Evolutionary conservation across 1,140 invertebrate genomes (phyloP).

Genomic region (Nylanderia fulva): DNA sequence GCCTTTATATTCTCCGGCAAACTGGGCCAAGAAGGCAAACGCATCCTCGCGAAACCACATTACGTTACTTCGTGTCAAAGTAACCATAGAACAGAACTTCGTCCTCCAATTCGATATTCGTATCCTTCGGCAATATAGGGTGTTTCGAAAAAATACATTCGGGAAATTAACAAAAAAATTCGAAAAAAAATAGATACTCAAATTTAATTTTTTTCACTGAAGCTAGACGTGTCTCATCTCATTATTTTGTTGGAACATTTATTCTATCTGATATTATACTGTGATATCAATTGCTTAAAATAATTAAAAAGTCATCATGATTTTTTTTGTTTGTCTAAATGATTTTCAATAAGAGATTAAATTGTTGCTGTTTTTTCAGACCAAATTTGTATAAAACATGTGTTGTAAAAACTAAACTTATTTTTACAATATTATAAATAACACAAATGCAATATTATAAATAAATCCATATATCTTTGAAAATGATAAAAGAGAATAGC

Average conservation of each 20-base stretch:
- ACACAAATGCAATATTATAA: too few relatives aligned
- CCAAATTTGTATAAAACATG: neutral
- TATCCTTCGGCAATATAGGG: conserved; percentile 16
- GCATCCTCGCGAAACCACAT: conserved; percentile 54
- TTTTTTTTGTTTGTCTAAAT: neutral
- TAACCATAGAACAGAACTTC: conserved; percentile 45
- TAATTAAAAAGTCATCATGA: neutral
- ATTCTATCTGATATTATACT: neutral
- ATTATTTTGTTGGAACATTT: neutral
- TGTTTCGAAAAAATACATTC: neutral
- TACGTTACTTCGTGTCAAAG: conserved; percentile 38
- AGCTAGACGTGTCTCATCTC: neutral
- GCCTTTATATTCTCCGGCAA: conserved; percentile 62
- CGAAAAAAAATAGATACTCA: too few relatives aligned
- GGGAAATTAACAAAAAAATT: neutral
- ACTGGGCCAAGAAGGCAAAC: conserved; percentile 43
- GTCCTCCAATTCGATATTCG: conserved; percentile 37
- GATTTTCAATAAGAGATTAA: neutral
- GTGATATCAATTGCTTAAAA: neutral
- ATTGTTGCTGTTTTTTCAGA: neutral
- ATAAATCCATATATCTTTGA: neutral
- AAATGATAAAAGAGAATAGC: neutral
- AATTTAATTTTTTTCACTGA: neutral
- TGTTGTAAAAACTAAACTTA: neutral
- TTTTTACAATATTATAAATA: neutral